Percentiles rank a stretch among this genome's conserved stretches.
Conservation (phyloP, 1,140 invertebrate species). For the Saccostrea glomerata region DNA sequence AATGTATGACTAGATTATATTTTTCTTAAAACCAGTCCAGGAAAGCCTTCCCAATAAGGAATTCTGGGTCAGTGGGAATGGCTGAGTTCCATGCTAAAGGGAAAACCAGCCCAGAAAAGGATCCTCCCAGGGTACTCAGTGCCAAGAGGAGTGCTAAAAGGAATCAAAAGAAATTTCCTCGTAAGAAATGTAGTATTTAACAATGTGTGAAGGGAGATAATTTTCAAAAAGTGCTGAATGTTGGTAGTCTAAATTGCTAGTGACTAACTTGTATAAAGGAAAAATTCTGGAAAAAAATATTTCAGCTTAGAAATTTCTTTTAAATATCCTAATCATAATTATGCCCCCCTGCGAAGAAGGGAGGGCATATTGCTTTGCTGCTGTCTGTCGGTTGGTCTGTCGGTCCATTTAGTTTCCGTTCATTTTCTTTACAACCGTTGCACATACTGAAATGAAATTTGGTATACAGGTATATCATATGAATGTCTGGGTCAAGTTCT, state of each 20-base stretch:
- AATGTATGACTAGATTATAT: too few relatives aligned
- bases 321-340: neutral
- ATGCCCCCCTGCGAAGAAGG: too few relatives aligned
- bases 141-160: slow-evolving; percentile 59
- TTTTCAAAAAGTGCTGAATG: neutral
- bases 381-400: too few relatives aligned
- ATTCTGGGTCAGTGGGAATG: slow-evolving; percentile 60
- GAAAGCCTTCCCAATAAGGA: slow-evolving; percentile 67
- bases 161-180: slow-evolving; percentile 62
- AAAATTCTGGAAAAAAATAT: neutral
- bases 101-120: slow-evolving; percentile 67
- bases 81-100: slow-evolving; percentile 69
- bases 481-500: too few relatives aligned
- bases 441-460: too few relatives aligned
- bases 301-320: neutral
- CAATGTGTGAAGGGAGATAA: neutral
- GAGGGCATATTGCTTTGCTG: too few relatives aligned
- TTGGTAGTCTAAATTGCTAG: neutral
- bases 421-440: too few relatives aligned
- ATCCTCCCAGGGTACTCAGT: slow-evolving; percentile 64
- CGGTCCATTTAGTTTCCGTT: too few relatives aligned
- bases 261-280: neutral
- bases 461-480: too few relatives aligned
- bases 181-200: slow-evolving; percentile 51
- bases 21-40: slow-evolving; percentile 55